A percentile compares a stretch with the other conserved stretches of the same genome.
phyloP scores from a whole-genome alignment of 2,888 invertebrate species.

The Hipparchia sbordonii region DNA sequence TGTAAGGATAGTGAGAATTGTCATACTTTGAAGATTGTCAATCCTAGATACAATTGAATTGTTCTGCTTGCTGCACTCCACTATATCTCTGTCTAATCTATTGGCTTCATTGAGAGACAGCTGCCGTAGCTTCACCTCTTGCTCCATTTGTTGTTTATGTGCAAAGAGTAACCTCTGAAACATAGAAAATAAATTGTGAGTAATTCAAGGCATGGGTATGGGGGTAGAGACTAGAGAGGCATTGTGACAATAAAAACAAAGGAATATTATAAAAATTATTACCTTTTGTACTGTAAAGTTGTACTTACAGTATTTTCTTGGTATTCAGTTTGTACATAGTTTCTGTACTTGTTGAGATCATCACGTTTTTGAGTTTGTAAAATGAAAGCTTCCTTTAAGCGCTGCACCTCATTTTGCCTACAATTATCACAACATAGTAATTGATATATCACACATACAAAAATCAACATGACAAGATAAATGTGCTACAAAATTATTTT shows the following conservation, averaged over 20 bases:
- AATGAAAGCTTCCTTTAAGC: constrained; percentile 64
- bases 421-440: constrained; percentile 39
- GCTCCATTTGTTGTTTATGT: constrained; percentile 86
- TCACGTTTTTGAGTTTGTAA: constrained; percentile 66
- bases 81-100: constrained; percentile 69
- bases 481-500: no score
- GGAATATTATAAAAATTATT: neutral
- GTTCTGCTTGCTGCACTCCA: constrained; percentile 73
- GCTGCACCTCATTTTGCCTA: constrained; percentile 75
- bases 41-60: constrained; percentile 68
- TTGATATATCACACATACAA: no score
- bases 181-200: neutral
- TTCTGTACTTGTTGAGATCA: constrained; percentile 73
- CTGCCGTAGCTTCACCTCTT: constrained; percentile 85
- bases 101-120: constrained; percentile 71
- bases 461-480: no score
- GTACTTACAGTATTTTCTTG: constrained; percentile 75
- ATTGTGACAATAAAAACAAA: neutral
- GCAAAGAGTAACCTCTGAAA: constrained; percentile 85
- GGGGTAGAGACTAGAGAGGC: no score
- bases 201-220: neutral
- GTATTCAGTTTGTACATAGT: constrained; percentile 71
- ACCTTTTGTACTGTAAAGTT: neutral
- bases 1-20: neutral
- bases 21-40: constrained; percentile 66